phyloP scores from a whole-genome alignment of 2,113 vertebrate genomes.

The Cebidichthys violaceus region DNA sequence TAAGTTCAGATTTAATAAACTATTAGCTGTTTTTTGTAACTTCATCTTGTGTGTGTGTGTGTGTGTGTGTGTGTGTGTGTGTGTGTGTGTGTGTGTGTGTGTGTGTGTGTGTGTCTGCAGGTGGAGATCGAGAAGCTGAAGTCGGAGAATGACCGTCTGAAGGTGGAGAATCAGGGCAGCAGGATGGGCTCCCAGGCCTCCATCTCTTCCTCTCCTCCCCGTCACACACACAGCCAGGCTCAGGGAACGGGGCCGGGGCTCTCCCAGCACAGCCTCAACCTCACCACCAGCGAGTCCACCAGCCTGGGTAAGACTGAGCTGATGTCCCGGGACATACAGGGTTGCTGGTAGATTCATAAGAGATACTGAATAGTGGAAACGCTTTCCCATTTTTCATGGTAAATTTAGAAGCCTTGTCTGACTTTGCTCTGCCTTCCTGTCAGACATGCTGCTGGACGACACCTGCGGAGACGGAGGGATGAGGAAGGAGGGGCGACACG shows the following conservation, averaged over 20 bases:
- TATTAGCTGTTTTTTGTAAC: not conserved
- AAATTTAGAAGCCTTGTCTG: not conserved
- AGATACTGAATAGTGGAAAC: not conserved
- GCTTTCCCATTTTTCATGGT: not conserved
- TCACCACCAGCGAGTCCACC: constrained; percentile 90
- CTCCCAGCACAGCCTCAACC: constrained; percentile 93
- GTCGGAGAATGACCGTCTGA: constrained; percentile 93
- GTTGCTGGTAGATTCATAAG: not conserved
- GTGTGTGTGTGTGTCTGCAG: constrained; percentile 69
- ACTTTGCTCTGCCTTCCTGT: not conserved
- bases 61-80: not conserved
- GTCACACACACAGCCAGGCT: constrained; percentile 64
- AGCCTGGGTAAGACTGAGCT: constrained; percentile 89
- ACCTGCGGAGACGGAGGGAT: constrained; percentile 87
- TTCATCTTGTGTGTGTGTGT: not conserved
- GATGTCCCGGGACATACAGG: not conserved
- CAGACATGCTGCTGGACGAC: constrained; percentile 97
- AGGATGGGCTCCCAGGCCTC: constrained; percentile 91
- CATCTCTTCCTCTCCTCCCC: constrained; percentile 88
- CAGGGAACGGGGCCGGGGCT: constrained; percentile 84
- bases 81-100: not conserved
- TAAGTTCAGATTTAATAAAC: not conserved
- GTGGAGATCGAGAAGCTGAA: constrained; percentile 97
- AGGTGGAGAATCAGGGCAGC: constrained; percentile 92
- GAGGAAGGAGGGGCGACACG: constrained; percentile 93